phyloP scores from a whole-genome alignment of 1,140 invertebrate genomes.

The Mercenaria mercenaria region DNA sequence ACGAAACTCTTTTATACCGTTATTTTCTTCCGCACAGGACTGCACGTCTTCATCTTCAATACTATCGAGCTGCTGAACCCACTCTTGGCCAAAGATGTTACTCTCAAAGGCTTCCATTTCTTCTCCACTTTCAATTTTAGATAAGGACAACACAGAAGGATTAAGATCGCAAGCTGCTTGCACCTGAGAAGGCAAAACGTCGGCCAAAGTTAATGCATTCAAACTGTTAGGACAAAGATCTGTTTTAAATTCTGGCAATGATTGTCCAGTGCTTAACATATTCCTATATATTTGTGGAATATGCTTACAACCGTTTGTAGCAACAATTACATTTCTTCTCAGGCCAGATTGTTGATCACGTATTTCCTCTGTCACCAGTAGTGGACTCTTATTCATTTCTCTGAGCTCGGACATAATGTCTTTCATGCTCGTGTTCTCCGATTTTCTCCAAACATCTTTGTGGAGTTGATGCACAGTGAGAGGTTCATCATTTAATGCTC shows the following conservation, averaged over 20 bases:
- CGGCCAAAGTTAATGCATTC: too few species aligned
- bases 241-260: too few species aligned
- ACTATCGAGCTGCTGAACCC: slow-evolving; percentile 25
- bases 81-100: slow-evolving; percentile 36
- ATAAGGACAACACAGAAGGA: slow-evolving; percentile 10
- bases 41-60: too few species aligned
- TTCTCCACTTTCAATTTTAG: neutral
- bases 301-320: neutral
- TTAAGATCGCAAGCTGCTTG: neutral
- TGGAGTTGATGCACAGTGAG: slow-evolving; percentile 61
- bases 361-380: slow-evolving; percentile 16
- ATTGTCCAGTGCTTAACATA: too few species aligned
- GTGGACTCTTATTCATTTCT: slow-evolving; percentile 51
- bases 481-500: slow-evolving; percentile 26
- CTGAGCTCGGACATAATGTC: slow-evolving; percentile 26
- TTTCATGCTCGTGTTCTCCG: slow-evolving; percentile 37
- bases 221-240: too few species aligned
- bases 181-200: slow-evolving; percentile 34
- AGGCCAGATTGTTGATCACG: neutral
- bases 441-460: slow-evolving; percentile 65
- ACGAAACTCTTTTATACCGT: too few species aligned
- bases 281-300: too few species aligned
- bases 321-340: slow-evolving; percentile 2
- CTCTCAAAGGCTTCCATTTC: slow-evolving; percentile 50
- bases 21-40: too few species aligned